phyloP scores from a whole-genome alignment of 23 tunicate species.

The Phallusia fumigata region DNA sequence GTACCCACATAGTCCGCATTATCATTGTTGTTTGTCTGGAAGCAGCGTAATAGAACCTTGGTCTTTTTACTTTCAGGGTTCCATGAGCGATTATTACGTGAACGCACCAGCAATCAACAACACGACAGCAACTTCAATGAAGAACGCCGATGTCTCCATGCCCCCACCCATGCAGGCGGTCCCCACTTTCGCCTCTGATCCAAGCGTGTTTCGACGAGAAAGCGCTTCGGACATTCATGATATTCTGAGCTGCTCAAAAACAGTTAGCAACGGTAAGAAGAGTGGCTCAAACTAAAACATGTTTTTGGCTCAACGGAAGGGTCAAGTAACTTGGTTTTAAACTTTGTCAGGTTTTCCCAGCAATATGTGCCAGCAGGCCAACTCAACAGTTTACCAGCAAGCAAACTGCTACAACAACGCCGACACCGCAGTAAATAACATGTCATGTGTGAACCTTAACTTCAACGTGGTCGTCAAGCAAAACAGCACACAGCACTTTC shows the following conservation, averaged over 20 bases:
- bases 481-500: constrained; percentile 57
- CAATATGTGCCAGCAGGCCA: neutral
- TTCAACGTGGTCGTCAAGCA: constrained; percentile 83
- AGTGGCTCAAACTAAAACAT: neutral
- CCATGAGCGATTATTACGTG: constrained; percentile 45
- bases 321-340: neutral
- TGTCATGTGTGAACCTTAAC: constrained; percentile 66
- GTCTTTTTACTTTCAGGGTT: constrained; percentile 19
- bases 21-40: neutral
- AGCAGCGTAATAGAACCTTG: neutral
- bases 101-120: constrained; percentile 20
- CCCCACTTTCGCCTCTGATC: constrained; percentile 72
- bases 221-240: constrained; percentile 91
- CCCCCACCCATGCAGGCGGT: constrained; percentile 44
- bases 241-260: constrained; percentile 32
- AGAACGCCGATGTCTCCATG: constrained; percentile 33
- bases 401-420: constrained; percentile 44
- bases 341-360: neutral
- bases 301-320: neutral
- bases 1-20: too few relatives aligned
- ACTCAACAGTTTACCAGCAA: constrained; percentile 39
- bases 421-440: constrained; percentile 34
- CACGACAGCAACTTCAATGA: constrained; percentile 10
- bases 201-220: constrained; percentile 64
- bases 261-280: neutral